These are phyloP conservation scores for Megalops atlanticus DNA, from an alignment of 2,113 vertebrate genomes.

Conservation along the genomic window DNA sequence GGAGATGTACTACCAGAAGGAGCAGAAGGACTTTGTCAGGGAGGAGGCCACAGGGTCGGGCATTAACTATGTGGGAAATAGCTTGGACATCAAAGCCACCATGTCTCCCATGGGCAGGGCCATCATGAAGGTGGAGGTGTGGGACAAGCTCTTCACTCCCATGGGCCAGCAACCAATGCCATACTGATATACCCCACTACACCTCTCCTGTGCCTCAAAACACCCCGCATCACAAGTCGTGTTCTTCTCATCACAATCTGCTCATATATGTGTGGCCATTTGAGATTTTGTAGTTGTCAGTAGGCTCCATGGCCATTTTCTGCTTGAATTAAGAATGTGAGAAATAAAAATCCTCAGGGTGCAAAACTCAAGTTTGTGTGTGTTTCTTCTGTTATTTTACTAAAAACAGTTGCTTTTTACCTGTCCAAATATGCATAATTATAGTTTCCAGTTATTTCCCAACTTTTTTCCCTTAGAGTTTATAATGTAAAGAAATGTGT, in stretches of 20 bases:
- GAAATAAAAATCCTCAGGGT: not conserved
- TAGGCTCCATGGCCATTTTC: not conserved
- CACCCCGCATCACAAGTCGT: not conserved
- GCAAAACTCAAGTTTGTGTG: not conserved
- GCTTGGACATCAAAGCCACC: slow-evolving; percentile 62
- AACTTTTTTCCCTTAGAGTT: too few species aligned
- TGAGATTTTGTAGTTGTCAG: not conserved
- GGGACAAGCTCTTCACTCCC: slow-evolving; percentile 63
- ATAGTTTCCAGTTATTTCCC: too few species aligned
- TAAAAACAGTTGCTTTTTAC: too few species aligned
- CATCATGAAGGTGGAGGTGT: slow-evolving; percentile 69
- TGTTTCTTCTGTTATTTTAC: too few species aligned
- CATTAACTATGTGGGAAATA: slow-evolving; percentile 55
- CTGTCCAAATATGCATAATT: too few species aligned
- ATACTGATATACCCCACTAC: not conserved
- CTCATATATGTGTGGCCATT: not conserved
- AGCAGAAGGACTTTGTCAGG: slow-evolving; percentile 55
- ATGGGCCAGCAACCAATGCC: slow-evolving; percentile 38
- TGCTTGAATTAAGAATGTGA: not conserved
- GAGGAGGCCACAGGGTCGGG: slow-evolving; percentile 62
- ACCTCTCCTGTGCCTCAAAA: not conserved
- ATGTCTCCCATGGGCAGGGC: slow-evolving; percentile 61
- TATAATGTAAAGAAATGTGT: too few species aligned
- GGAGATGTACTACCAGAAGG: slow-evolving; percentile 69
- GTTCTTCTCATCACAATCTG: not conserved